A percentile compares a stretch with the other conserved stretches of the same genome.
phyloP scores from a whole-genome alignment of 2,113 vertebrate species.

The Solea senegalensis region DNA sequence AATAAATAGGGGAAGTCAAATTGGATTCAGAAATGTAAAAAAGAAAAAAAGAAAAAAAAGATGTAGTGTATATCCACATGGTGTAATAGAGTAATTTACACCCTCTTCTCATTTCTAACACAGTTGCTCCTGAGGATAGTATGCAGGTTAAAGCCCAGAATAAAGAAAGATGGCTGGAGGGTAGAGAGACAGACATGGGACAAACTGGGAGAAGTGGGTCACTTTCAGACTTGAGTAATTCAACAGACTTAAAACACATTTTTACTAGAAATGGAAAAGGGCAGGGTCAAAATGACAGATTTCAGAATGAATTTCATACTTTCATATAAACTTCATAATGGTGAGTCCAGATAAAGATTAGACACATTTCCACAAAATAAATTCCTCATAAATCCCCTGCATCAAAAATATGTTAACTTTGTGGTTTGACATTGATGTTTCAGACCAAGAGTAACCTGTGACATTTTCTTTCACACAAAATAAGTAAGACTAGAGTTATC shows the following conservation, averaged over 20 bases:
- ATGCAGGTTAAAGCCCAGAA: slow-evolving; percentile 68
- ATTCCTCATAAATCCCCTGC: too few species aligned
- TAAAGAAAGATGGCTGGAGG: slow-evolving; percentile 66
- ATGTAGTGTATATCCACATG: neutral
- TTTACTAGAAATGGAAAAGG: slow-evolving; percentile 23
- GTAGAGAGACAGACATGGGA: slow-evolving; percentile 67
- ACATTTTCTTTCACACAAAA: too few species aligned
- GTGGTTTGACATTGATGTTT: too few species aligned
- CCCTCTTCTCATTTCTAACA: slow-evolving; percentile 32
- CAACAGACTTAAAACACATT: slow-evolving; percentile 44
- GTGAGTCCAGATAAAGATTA: too few species aligned
- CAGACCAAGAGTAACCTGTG: too few species aligned
- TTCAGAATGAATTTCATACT: neutral
- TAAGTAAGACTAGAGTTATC: too few species aligned
- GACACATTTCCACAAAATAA: too few species aligned
- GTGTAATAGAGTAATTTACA: slow-evolving; percentile 1
- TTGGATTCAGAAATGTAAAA: neutral
- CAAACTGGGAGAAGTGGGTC: slow-evolving; percentile 80
- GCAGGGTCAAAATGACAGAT: slow-evolving; percentile 11
- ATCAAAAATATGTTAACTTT: too few species aligned
- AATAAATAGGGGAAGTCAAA: neutral
- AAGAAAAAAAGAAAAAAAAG: too few species aligned
- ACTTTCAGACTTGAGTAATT: slow-evolving; percentile 71
- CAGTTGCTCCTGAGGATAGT: slow-evolving; percentile 43
- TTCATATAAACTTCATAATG: neutral